Percentiles rank a stretch among this genome's conserved stretches.
phyloP scores from a whole-genome alignment of 2,888 invertebrate species.

The Hyposoter dolosus region DNA sequence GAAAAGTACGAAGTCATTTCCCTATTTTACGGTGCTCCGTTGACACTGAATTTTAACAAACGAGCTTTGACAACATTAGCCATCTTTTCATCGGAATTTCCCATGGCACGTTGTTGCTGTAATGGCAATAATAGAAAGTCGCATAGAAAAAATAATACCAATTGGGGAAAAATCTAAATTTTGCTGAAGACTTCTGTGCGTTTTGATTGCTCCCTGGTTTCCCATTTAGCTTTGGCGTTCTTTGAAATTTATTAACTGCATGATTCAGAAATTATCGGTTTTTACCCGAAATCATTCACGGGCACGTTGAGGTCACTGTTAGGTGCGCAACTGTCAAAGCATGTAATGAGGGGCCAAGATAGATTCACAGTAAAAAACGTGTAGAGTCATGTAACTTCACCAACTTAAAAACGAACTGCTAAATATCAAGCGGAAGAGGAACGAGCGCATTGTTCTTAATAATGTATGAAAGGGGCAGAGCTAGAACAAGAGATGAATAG shows the following conservation, averaged over 20 bases:
- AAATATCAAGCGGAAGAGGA: neutral
- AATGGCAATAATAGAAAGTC: neutral
- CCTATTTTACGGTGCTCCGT: neutral
- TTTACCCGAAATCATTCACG: neutral
- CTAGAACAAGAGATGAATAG: conserved; percentile 11
- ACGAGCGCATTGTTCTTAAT: neutral
- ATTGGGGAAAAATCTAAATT: neutral
- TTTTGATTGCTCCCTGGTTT: neutral
- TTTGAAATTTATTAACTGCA: neutral
- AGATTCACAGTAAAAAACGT: neutral
- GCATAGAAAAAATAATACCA: neutral
- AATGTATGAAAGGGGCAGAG: conserved; percentile 1
- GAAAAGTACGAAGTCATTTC: neutral
- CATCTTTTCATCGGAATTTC: neutral
- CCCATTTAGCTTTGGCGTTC: neutral
- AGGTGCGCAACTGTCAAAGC: neutral
- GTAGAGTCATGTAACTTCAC: neutral
- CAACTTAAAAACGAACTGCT: neutral
- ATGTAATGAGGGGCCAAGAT: neutral
- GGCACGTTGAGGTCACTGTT: neutral
- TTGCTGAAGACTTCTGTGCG: neutral
- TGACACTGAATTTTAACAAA: neutral
- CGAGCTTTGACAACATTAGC: neutral
- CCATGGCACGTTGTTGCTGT: neutral
- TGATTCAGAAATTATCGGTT: neutral